Percentiles rank a stretch among this genome's conserved stretches.
These are phyloP conservation scores for Hypotaenidia philippensis DNA, from an alignment of 2,797 vertebrate genomes.

Conservation along the genomic window DNA sequence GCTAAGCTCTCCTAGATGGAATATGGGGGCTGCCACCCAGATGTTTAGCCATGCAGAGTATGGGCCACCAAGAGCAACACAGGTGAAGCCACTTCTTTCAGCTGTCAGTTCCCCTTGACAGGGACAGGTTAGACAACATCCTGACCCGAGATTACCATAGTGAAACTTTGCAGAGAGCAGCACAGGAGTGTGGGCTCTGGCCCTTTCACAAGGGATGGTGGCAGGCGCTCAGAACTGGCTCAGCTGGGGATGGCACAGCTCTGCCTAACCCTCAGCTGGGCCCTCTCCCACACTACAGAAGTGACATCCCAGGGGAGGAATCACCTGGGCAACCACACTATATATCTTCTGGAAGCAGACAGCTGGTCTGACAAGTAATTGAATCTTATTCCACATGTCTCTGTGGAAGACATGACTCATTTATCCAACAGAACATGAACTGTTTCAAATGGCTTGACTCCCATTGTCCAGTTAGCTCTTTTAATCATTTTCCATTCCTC, in stretches of 20 bases:
- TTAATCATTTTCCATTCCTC: background rate
- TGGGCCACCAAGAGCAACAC: rapidly evolving
- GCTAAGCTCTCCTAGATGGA: background rate
- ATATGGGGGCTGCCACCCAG: background rate
- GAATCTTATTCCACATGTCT: background rate
- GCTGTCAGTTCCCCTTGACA: background rate
- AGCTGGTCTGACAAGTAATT: background rate
- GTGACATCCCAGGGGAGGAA: background rate
- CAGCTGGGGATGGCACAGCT: background rate
- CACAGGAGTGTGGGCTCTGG: background rate
- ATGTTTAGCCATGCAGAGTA: too few species aligned
- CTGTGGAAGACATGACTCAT: background rate
- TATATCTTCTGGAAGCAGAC: background rate
- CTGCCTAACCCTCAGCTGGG: rapidly evolving
- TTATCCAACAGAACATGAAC: background rate
- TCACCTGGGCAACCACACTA: background rate
- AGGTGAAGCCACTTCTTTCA: background rate
- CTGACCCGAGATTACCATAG: background rate
- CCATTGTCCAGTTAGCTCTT: background rate
- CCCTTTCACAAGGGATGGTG: rapidly evolving
- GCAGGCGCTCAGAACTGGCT: background rate
- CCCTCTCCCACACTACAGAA: background rate
- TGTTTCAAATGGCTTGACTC: background rate
- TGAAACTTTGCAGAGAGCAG: background rate
- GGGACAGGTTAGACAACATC: background rate